These are phyloP conservation scores for Peucedramus taeniatus DNA, from an alignment of 2,113 vertebrate species.

Conservation along the genomic window DNA sequence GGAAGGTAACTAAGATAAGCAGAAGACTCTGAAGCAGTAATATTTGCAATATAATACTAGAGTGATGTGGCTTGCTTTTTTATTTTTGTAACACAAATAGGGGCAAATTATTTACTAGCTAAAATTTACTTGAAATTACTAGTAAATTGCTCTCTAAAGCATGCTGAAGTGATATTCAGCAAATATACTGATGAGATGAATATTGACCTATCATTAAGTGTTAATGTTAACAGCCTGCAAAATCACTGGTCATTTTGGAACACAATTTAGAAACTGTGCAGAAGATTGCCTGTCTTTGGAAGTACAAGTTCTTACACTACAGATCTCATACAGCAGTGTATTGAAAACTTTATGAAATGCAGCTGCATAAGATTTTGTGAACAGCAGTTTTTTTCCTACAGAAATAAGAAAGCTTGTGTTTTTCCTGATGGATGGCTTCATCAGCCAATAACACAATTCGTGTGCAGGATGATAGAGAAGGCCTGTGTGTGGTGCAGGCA, in stretches of 20 bases:
- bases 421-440: neutral
- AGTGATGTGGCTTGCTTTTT: neutral
- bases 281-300: neutral
- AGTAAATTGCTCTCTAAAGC: neutral
- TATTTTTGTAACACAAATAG: neutral
- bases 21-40: neutral
- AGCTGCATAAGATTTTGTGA: neutral
- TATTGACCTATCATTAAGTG: neutral
- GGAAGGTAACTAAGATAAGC: neutral
- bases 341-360: neutral
- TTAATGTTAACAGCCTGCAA: neutral
- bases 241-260: neutral
- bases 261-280: neutral
- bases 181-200: neutral
- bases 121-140: neutral
- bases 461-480: neutral
- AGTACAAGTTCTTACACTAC: neutral
- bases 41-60: neutral
- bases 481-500: neutral
- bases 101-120: neutral
- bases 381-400: neutral
- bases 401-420: neutral
- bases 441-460: neutral
- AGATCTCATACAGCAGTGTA: neutral
- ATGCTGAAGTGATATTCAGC: neutral